Conservation (phyloP, 2,113 vertebrate species). For the Choloepus hoffmanni region DNA sequence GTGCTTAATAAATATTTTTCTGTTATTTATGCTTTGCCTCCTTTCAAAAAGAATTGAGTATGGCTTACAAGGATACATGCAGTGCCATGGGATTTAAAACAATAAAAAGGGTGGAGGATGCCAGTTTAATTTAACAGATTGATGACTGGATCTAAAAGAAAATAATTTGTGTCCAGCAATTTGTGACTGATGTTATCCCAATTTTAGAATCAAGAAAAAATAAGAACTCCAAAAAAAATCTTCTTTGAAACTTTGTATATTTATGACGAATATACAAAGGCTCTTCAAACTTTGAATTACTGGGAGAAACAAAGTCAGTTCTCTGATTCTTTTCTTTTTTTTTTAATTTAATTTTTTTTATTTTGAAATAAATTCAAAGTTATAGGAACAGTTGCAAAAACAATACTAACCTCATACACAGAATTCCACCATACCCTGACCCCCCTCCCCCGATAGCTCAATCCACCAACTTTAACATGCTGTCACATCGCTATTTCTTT, state of each 20-base stretch:
- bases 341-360: no score
- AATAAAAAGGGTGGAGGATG: neutral
- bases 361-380: no score
- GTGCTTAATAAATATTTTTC: slow-evolving; percentile 26
- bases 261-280: neutral
- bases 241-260: neutral
- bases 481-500: no score
- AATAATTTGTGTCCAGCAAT: neutral
- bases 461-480: no score
- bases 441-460: no score
- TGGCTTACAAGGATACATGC: neutral
- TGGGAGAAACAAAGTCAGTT: slow-evolving; percentile 13
- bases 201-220: neutral
- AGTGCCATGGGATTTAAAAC: neutral
- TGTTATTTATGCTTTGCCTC: neutral
- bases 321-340: neutral
- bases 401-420: no score
- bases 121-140: neutral
- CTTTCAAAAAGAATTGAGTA: slow-evolving; percentile 22
- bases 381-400: no score
- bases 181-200: neutral
- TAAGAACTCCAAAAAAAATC: neutral
- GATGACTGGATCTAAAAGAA: neutral
- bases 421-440: no score
- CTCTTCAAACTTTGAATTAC: slow-evolving; percentile 9